These are phyloP conservation scores for Lemur catta DNA, from an alignment of 2,797 vertebrate species.

Conservation along the genomic window DNA sequence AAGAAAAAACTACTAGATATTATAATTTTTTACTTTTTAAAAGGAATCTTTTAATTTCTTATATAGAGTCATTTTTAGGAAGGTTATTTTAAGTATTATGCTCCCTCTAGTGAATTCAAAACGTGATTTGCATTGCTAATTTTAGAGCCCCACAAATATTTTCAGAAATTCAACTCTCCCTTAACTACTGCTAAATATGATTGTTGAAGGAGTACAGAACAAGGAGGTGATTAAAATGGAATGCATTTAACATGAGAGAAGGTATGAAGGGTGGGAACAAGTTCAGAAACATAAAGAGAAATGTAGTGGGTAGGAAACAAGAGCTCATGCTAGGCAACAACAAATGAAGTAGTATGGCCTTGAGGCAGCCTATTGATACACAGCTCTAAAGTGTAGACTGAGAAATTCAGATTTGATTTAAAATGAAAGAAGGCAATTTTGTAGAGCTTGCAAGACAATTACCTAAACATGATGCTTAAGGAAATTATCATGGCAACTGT, in stretches of 20 bases:
- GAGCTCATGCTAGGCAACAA: background rate
- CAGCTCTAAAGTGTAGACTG: background rate
- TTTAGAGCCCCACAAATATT: slow-evolving; percentile 24
- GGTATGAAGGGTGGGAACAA: background rate
- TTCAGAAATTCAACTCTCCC: slow-evolving; percentile 31
- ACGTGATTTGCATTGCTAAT: background rate
- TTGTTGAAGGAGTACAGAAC: background rate
- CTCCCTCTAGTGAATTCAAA: slow-evolving; percentile 48
- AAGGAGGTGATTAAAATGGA: slow-evolving; percentile 5
- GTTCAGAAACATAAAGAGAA: slow-evolving; percentile 1
- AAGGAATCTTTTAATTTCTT: background rate
- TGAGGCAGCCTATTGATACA: background rate
- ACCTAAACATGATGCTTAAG: background rate
- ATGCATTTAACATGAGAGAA: background rate
- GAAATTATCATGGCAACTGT: background rate
- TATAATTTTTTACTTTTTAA: background rate
- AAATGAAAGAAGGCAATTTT: background rate
- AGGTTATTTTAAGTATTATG: slow-evolving; percentile 40
- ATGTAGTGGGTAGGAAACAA: background rate
- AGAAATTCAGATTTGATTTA: background rate
- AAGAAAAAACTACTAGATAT: background rate
- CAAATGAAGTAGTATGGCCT: background rate
- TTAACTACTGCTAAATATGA: background rate
- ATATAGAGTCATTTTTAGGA: slow-evolving; percentile 2
- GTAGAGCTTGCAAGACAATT: background rate